A percentile compares a stretch with the other conserved stretches of the same genome.
These are phyloP conservation scores for Columba guinea DNA, from an alignment of 2,797 vertebrate species.

Conservation along the genomic window DNA sequence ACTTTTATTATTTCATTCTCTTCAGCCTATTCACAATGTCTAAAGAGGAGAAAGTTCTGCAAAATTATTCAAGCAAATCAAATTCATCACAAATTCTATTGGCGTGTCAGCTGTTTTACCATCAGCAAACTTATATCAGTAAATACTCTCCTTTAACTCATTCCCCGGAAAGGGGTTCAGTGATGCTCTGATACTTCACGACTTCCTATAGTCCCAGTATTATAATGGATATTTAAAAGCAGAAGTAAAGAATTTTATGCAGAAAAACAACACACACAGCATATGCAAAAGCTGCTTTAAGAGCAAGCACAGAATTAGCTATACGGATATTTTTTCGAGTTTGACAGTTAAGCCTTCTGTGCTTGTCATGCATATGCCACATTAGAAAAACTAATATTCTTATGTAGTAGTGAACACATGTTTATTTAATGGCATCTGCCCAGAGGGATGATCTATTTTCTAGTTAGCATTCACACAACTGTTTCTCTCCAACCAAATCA, in stretches of 20 bases:
- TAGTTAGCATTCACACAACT: conserved; percentile 72
- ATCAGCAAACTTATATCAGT: not conserved
- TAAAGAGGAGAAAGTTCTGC: not conserved
- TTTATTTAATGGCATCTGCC: conserved; percentile 70
- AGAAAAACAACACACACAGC: conserved; percentile 37
- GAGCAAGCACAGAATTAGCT: conserved; percentile 59
- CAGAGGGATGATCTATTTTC: conserved; percentile 73
- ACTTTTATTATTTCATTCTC: not conserved
- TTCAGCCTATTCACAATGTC: not conserved
- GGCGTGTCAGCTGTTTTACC: not conserved
- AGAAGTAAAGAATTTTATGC: conserved; percentile 28
- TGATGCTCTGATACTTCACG: not conserved
- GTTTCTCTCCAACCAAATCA: conserved; percentile 79
- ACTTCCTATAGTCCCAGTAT: not conserved
- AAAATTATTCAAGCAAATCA: not conserved
- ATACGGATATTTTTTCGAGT: conserved; percentile 59
- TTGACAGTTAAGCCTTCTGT: conserved; percentile 69
- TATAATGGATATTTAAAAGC: conserved; percentile 18
- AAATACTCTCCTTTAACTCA: not conserved
- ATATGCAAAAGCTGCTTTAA: conserved; percentile 40
- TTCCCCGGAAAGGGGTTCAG: not conserved
- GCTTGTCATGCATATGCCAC: conserved; percentile 68
- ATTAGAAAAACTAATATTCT: conserved; percentile 70
- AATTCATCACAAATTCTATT: not conserved
- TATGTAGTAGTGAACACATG: conserved; percentile 70